Evolutionary conservation across 2,888 invertebrate species (phyloP).

Genomic region (Cheilosia vernalis): DNA sequence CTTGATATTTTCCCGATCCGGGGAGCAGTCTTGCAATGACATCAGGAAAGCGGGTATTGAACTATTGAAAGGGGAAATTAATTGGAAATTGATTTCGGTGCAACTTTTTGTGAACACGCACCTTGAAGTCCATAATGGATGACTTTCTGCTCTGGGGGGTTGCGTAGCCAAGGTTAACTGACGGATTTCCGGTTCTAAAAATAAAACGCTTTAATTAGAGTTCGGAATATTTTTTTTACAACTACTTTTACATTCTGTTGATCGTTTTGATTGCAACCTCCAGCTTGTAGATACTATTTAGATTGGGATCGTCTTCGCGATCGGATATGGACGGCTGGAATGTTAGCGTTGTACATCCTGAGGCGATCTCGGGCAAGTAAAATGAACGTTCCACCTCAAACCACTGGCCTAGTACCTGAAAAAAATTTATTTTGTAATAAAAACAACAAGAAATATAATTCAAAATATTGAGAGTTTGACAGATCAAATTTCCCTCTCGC

Average conservation of each 20-base stretch:
- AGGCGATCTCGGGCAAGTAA: slow-evolving; percentile 88
- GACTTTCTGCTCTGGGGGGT: slow-evolving; percentile 85
- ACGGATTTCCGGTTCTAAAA: slow-evolving; percentile 86
- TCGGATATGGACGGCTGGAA: slow-evolving; percentile 83
- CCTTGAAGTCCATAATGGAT: slow-evolving; percentile 84
- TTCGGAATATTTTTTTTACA: too few species aligned
- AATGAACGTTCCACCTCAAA: slow-evolving; percentile 91
- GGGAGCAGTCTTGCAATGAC: slow-evolving; percentile 88
- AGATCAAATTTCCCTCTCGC: too few species aligned
- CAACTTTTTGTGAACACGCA: slow-evolving; percentile 56
- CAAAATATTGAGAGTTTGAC: too few species aligned
- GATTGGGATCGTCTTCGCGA: slow-evolving; percentile 79
- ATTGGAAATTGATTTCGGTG: background rate
- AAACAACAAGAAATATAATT: too few species aligned
- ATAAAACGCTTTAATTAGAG: background rate
- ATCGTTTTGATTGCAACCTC: slow-evolving; percentile 87
- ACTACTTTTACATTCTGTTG: slow-evolving; percentile 86
- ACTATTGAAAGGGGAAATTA: slow-evolving; percentile 80
- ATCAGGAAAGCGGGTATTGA: slow-evolving; percentile 87
- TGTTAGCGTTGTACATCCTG: slow-evolving; percentile 88
- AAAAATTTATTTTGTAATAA: background rate
- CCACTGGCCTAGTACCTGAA: slow-evolving; percentile 87
- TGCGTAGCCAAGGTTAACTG: slow-evolving; percentile 87
- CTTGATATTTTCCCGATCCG: slow-evolving; percentile 89
- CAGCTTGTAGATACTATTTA: slow-evolving; percentile 85